phyloP scores from a whole-genome alignment of 1,140 invertebrate genomes.

The Temnothorax curvispinosus region DNA sequence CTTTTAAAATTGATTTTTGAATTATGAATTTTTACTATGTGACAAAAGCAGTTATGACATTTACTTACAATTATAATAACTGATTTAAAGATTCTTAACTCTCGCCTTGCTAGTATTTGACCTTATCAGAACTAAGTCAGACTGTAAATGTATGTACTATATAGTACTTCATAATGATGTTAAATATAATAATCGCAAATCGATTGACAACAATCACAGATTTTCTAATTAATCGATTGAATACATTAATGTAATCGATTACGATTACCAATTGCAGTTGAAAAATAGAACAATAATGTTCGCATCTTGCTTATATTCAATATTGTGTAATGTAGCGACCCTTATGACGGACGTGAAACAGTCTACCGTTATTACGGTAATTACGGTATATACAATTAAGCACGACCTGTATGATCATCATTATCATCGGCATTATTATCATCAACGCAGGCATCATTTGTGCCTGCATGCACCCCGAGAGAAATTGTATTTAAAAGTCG shows the following conservation, averaged over 20 bases:
- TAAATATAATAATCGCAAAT: too few relatives aligned
- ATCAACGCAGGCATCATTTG: constrained; percentile 29
- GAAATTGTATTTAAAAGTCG: constrained; percentile 63
- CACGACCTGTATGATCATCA: constrained; percentile 59
- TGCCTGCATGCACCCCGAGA: not conserved
- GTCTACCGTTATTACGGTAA: constrained; percentile 67
- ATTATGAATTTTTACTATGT: not conserved
- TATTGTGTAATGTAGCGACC: constrained; percentile 12
- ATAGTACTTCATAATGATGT: not conserved
- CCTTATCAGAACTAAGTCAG: not conserved
- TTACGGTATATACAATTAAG: constrained; percentile 59
- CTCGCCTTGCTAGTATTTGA: not conserved
- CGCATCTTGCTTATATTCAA: not conserved
- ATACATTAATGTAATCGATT: constrained; percentile 23
- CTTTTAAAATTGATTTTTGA: not conserved
- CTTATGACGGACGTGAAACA: constrained; percentile 21
- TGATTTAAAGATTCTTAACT: not conserved
- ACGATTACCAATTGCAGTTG: not conserved
- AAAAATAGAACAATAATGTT: not conserved
- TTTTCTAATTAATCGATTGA: not conserved
- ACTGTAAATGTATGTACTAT: not conserved
- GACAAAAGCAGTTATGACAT: not conserved
- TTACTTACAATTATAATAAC: not conserved
- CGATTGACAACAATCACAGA: not conserved
- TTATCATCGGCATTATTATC: constrained; percentile 61